Evolutionary conservation across 1,140 invertebrate species (phyloP).

Genomic region (Cydia amplana): DNA sequence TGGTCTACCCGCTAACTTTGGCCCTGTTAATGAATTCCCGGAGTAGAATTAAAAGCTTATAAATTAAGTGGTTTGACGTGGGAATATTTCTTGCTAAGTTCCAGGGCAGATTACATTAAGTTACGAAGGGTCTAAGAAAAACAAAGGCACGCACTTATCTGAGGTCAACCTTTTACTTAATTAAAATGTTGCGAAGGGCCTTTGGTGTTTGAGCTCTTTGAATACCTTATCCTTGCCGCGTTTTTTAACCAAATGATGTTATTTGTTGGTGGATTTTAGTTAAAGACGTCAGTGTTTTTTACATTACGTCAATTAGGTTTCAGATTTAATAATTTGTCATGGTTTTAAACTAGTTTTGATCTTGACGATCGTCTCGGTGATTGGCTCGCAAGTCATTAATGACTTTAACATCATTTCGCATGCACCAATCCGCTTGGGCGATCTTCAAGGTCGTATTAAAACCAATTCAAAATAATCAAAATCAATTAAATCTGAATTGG

Average conservation of each 20-base stretch:
- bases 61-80: conserved; percentile 26
- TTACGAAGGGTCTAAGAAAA: conserved; percentile 29
- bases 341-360: no score
- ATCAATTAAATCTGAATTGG: no score
- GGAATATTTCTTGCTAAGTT: conserved; percentile 27
- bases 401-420: no score
- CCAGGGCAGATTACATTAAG: conserved; percentile 25
- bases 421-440: no score
- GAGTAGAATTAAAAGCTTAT: conserved; percentile 31
- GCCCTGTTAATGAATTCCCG: conserved; percentile 21
- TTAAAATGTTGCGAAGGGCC: conserved; percentile 17
- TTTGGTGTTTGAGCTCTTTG: conserved; percentile 13
- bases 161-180: conserved; percentile 31
- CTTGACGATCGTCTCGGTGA: no score
- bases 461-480: no score
- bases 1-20: not conserved
- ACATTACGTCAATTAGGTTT: no score
- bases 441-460: no score
- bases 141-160: conserved; percentile 26
- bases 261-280: not conserved
- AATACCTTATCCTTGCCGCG: not conserved
- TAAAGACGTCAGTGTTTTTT: no score
- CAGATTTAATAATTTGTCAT: no score
- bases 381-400: no score
- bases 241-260: not conserved